A percentile compares a stretch with the other conserved stretches of the same genome.
Conservation (phyloP, 1,140 invertebrate genomes). For the Helicoverpa armigera region DNA sequence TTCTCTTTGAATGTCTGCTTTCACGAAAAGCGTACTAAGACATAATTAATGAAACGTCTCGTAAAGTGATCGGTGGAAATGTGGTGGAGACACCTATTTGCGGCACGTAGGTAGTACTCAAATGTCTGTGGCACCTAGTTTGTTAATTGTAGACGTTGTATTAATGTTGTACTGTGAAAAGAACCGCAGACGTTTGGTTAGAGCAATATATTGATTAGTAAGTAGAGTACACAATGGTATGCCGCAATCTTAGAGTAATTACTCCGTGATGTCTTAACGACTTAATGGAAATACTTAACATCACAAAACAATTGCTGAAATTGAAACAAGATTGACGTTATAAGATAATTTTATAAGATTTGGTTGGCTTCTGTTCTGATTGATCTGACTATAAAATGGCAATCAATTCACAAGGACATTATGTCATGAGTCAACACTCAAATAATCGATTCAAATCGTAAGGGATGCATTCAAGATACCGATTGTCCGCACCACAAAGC, state of each 20-base stretch:
- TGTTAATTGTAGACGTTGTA: not conserved
- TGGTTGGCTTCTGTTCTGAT: no score
- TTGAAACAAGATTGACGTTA: no score
- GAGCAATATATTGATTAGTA: not conserved
- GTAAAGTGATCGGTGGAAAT: slow-evolving; percentile 2
- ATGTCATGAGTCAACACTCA: slow-evolving; percentile 11
- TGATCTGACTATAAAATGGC: not conserved
- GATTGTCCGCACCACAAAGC: slow-evolving; percentile 39
- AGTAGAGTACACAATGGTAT: not conserved
- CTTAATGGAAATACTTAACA: not conserved
- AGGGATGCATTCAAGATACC: slow-evolving; percentile 27
- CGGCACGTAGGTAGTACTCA: not conserved
- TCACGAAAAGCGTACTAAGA: not conserved
- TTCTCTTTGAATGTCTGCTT: slow-evolving; percentile 7
- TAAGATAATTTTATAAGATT: no score
- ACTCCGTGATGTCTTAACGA: not conserved
- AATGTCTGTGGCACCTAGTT: not conserved
- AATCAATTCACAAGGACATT: not conserved
- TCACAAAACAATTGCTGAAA: not conserved
- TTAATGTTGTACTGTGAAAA: slow-evolving; percentile 5
- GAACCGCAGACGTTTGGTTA: slow-evolving; percentile 16
- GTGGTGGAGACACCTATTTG: not conserved
- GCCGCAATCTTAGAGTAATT: not conserved
- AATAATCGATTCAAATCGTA: slow-evolving; percentile 33
- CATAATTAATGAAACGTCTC: not conserved